Evolutionary conservation across 2,797 vertebrate species (phyloP), one percentile per base, ranked within the genome.

Genomic region (Arctocebus calabarensis): DNA sequence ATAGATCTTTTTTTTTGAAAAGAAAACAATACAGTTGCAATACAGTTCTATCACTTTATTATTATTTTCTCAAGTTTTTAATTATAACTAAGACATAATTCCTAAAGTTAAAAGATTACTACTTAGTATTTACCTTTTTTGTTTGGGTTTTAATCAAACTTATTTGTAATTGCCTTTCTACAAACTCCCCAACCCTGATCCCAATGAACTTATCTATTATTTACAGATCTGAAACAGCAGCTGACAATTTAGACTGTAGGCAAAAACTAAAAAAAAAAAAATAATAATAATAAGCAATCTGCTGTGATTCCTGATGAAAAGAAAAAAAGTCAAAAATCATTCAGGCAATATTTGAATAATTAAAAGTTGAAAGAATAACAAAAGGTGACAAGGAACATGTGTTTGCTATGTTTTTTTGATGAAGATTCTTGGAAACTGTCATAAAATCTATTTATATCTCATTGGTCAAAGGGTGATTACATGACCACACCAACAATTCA

Each of bases 201-300:
- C 75, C 93, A 74, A 77, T 88, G 45, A 79, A 52, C 16, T 48
- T 70, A 64, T 61, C 27, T 92, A 17, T 74, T 59, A 71, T 86
- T 77, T 87, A 43, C 66, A 85, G 27, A 59, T 88, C 13, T 94
- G 61, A 95, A 88, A 90, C 59, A 83, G 32, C 22, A 55, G 25
- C 45, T 94, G 43, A 62, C 13, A 77, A 83, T 83, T 71, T 78
- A 13, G 32, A 78, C 11, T 74, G 17, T 57, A 20, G 34, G 4
- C 1, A 84, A 91, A 59, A 40, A 16, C 59, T 37, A 37, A 71
- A 23, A 71, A 68, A 34, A 20, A 78, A 75, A 32, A 23, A 59
- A 59, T 1, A 5, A 23, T 94, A 92, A 79, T 29, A 29, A 2
- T 57, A 92, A 57, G 16, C 19, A 27, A 75, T 55, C 71, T 84